These are phyloP conservation scores for Eutolmus rufibarbis DNA, from an alignment of 2,888 invertebrate genomes.

Conservation along the genomic window DNA sequence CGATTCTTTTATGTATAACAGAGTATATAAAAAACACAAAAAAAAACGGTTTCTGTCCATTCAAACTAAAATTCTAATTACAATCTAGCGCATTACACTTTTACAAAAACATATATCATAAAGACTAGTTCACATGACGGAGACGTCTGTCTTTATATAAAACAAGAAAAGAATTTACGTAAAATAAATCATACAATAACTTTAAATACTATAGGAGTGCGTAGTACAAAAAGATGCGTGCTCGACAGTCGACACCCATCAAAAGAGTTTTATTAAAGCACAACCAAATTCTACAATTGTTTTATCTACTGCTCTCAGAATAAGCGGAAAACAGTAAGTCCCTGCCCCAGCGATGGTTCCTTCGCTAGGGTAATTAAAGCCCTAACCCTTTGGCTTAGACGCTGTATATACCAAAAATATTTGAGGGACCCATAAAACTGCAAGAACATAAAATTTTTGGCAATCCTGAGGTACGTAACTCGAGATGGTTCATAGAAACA, in stretches of 20 bases:
- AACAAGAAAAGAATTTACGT: no score
- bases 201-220: no score
- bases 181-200: no score
- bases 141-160: no score
- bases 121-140: no score
- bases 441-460: neutral
- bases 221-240: no score
- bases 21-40: no score
- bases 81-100: no score
- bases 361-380: neutral
- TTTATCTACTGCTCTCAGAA: neutral
- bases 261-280: neutral
- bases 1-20: no score
- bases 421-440: neutral
- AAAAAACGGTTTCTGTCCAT: no score
- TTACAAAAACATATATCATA: no score
- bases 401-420: neutral
- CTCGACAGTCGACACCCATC: neutral
- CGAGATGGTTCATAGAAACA: neutral
- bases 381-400: neutral
- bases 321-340: neutral
- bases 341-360: neutral
- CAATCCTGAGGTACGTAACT: neutral
- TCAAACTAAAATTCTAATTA: no score
- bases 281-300: neutral